Percentiles rank a stretch among this genome's conserved stretches.
Conservation (phyloP, 2,888 invertebrate genomes). For the Andrena trimmerana region DNA sequence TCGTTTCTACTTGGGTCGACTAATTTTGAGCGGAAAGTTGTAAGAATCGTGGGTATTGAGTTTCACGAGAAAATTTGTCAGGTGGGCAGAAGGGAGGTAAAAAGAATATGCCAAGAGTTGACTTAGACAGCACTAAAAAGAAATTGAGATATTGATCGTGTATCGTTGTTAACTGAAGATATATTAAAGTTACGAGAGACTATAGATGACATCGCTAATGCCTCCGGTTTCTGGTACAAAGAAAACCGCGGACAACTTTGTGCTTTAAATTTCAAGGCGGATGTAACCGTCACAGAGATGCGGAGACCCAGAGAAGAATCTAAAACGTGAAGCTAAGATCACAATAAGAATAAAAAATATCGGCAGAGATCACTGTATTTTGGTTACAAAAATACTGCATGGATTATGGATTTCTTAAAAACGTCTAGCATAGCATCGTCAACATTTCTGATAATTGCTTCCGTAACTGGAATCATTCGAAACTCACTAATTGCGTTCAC, state of each 20-base stretch:
- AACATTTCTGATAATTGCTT: background rate
- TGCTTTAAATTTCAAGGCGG: background rate
- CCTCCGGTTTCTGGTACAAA: background rate
- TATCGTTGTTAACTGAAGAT: background rate
- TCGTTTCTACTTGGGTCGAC: background rate
- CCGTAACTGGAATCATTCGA: background rate
- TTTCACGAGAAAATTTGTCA: background rate
- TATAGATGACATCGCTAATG: background rate
- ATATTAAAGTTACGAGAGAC: background rate
- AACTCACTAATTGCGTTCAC: background rate
- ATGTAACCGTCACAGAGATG: background rate
- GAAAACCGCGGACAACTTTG: background rate
- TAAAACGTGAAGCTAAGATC: background rate
- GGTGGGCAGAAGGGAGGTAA: background rate
- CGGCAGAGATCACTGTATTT: background rate
- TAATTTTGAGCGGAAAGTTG: background rate
- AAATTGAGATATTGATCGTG: background rate
- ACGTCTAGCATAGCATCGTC: background rate
- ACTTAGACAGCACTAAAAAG: background rate
- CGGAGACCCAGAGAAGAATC: background rate
- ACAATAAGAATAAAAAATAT: background rate
- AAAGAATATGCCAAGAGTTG: background rate
- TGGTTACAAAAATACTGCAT: background rate
- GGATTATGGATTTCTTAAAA: background rate
- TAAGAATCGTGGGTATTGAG: background rate